Base-by-base conservation (phyloP, 2,888 invertebrate genomes). In the Ctena decussata region DNA sequence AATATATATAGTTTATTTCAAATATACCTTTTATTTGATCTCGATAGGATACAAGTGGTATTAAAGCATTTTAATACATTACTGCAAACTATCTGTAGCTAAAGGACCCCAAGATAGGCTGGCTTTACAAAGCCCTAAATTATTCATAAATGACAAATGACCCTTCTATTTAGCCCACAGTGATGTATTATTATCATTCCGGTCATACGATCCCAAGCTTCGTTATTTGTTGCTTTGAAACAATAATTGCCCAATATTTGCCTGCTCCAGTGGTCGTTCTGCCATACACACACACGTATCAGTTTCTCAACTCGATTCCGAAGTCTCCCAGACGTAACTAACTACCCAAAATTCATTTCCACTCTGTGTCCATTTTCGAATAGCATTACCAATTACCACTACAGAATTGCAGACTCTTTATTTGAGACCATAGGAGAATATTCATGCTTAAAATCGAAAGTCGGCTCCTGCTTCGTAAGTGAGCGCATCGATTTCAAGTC, bases 401-500 rank as follows among this genome's bases (percentile, higher is more conserved):
- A 35, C 35, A 21, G 24, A 65, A 35, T 65, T 35, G 11, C 65
- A 65, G 65, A 35, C 65, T n/a, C 65, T 65, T 65, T 65, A 65
- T 35, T 65, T 65, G 65, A 65, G 35, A 65, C 27, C 65, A 65
- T 65, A 5, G 65, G 2, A 65, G 65, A 72, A 72, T 72, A 72
- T 44, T 46, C 72, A 46, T 44, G 39, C 41, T 12, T 15, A 72
- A 41, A 44, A 72, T 72, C 72, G 72, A 72, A 72, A 72, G 72
- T 72, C 72, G 15, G 72, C 72, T 46, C n/a, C 72, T 46, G 46
- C 72, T 72, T 72, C 41, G 72, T 46, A 46, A 46, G 44, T 44
- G 46, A 72, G 35, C 72, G 46, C 72, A 46, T 85, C 60, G 35
- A 79, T 49, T 70, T 69, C 39, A 32, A n/a, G 37, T 53, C 72